Conservation (phyloP, 2,113 vertebrate genomes). For the Formicarius rufipectus region DNA sequence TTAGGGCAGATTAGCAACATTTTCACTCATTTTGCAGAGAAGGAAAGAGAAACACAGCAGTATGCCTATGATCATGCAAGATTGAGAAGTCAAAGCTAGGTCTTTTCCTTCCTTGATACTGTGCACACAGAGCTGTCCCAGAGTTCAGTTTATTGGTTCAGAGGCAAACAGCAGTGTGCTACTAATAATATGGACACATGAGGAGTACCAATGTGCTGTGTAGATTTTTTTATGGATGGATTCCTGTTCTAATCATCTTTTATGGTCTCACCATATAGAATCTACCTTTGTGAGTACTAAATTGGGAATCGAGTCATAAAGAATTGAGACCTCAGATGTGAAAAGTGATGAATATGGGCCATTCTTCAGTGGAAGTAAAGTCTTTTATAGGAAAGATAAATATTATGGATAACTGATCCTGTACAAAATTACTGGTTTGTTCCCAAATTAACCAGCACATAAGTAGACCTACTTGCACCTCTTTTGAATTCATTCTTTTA, state of each 20-base stretch:
- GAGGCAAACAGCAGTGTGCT: neutral
- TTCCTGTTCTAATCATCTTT: neutral
- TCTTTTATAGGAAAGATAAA: neutral
- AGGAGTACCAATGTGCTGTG: neutral
- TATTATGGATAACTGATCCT: neutral
- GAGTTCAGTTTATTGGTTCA: neutral
- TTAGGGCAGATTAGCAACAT: neutral
- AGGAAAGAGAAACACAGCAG: neutral
- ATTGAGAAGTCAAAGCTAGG: neutral
- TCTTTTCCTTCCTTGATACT: neutral
- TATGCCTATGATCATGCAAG: neutral
- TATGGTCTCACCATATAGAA: neutral
- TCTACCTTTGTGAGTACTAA: neutral
- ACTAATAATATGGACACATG: neutral
- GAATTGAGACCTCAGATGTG: neutral
- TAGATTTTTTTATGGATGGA: neutral
- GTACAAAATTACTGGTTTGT: conserved; percentile 11
- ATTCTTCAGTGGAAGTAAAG: neutral
- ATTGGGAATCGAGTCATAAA: neutral
- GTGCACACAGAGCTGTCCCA: neutral
- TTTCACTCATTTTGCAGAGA: neutral
- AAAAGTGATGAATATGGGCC: neutral
- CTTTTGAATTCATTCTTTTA: conserved; percentile 24
- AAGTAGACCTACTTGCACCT: conserved; percentile 1
- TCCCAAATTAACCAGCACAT: conserved; percentile 28